A percentile compares a stretch with the other conserved stretches of the same genome.
Evolutionary conservation across 1,140 invertebrate species (phyloP).

Genomic region (Fopius arisanus): DNA sequence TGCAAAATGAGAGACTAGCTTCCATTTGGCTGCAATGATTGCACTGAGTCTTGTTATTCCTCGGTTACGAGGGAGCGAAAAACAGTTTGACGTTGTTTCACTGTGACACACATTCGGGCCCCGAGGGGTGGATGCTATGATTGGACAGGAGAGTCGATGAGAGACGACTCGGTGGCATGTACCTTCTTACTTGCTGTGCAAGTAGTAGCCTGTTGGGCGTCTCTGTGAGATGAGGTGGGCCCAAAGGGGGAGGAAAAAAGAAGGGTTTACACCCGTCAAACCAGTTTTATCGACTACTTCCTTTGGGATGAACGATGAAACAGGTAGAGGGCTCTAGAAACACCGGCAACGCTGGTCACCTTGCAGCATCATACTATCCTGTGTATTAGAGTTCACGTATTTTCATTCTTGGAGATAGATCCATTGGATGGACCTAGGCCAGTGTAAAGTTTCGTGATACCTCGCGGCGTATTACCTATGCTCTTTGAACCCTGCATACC

Average conservation of each 20-base stretch:
- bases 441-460: neutral
- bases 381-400: neutral
- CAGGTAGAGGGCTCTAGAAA: conserved; percentile 32
- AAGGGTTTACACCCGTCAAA: conserved; percentile 60
- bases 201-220: conserved; percentile 4
- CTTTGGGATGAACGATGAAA: conserved; percentile 54
- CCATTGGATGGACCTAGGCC: neutral
- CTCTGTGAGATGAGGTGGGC: neutral
- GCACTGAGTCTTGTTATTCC: neutral
- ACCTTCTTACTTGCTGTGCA: neutral
- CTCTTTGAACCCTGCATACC: conserved; percentile 12
- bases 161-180: neutral
- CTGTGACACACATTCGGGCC: neutral
- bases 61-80: neutral
- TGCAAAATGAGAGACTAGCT: neutral
- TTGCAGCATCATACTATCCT: conserved; percentile 6
- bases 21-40: no score
- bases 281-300: conserved; percentile 65
- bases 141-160: neutral
- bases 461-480: conserved; percentile 15
- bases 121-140: neutral
- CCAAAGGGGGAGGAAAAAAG: conserved; percentile 36
- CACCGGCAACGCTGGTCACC: conserved; percentile 20
- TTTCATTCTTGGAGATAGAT: neutral
- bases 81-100: neutral